Base-by-base conservation (phyloP, 2,888 invertebrate species). In the Oeneis ivallda region DNA sequence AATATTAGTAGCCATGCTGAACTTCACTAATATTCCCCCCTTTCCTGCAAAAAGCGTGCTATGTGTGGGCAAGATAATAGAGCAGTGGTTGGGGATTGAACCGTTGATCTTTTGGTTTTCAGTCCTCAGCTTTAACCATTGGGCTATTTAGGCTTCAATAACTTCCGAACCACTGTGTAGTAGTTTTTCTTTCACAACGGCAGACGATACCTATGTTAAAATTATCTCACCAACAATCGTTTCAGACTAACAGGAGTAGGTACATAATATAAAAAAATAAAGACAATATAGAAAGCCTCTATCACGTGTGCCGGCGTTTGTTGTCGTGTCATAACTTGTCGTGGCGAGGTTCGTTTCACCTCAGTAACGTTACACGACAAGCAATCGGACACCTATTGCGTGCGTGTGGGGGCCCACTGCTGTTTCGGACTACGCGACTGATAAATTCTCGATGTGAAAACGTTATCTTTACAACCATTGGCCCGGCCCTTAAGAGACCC, bases 301-400 rank as follows among this genome's bases (percentile, higher is more conserved):
- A 80, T 80, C 75, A 76, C 69, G 74, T 77, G 79, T 81, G 81
- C 80, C 81, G 82, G 83, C 83, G 79, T 84, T 84, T 85, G 85
- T 83, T 84, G 82, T 84, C 84, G 79, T 87, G 89, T 89, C 87
- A 87, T 85, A 87, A 87, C 83, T 84, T 82, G 87, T 85, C 82
- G 78, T 73, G 75, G 75, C 79, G 80, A 78, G 83, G 81, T 80
- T 80, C 76, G 83, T 80, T 84, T 81, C 84, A 80, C 80, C 80
- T 73, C 76, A 78, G 83, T 82, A 81, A 85, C 78, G 80, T 76
- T 77, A 81, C 78, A 79, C 79, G 83, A 83, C 80, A 80, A 79
- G 88, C 78, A 87, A 88, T 81, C 83, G 77, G 85, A 89, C 86
- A 87, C 88, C 81, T 70, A 79, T 79, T 79, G 83, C 86, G 81